These are phyloP conservation scores for Chaenodraco wilsoni DNA, from an alignment of 2,797 vertebrate genomes.

Conservation along the genomic window DNA sequence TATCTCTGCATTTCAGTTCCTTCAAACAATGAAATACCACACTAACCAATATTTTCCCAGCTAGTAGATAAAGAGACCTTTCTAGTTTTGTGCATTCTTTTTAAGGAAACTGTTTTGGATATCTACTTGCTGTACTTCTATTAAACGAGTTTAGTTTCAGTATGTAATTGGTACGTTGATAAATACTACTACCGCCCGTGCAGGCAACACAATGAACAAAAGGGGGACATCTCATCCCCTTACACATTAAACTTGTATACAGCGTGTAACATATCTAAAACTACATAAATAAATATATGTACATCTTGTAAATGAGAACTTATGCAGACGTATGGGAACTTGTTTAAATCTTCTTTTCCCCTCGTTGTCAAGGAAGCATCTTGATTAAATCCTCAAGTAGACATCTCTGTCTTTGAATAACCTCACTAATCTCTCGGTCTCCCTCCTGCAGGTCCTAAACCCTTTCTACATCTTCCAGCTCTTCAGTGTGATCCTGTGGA, in stretches of 20 bases:
- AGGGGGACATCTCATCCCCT: background rate
- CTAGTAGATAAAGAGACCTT: background rate
- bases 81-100: background rate
- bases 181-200: conserved; percentile 3
- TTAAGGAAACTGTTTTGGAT: background rate
- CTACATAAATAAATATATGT: background rate
- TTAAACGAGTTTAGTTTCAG: background rate
- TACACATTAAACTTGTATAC: background rate
- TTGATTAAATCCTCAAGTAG: background rate
- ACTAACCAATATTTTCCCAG: background rate
- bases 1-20: background rate
- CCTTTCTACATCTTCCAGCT: conserved; percentile 99
- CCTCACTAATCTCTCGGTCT: conserved; percentile 3
- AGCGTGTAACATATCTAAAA: background rate
- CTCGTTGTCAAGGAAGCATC: background rate
- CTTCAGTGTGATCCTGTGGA: conserved; percentile 98
- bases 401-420: background rate
- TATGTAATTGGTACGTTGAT: background rate
- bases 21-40: background rate
- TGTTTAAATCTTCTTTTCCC: background rate
- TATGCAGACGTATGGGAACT: background rate
- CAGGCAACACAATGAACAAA: background rate
- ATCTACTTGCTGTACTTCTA: background rate
- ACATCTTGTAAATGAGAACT: no score
- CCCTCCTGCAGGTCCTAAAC: conserved; percentile 92